These are phyloP conservation scores for Drosophila ironensis DNA, from an alignment of 1,140 invertebrate species.

Conservation along the genomic window DNA sequence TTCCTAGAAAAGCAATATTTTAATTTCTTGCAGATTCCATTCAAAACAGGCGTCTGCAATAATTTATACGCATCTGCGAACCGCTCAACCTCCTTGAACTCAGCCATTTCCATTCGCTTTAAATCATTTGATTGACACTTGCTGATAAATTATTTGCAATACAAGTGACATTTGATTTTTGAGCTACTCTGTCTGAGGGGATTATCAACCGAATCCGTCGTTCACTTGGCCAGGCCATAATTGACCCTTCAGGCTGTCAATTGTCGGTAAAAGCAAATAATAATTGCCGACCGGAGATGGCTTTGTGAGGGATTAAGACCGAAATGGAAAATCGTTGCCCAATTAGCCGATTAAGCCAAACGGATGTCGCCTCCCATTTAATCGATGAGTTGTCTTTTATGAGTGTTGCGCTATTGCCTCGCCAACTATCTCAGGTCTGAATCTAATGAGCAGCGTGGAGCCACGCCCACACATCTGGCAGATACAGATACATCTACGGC, in stretches of 20 bases:
- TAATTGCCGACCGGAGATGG: neutral
- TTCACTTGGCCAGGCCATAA: neutral
- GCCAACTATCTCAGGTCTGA: constrained; percentile 30
- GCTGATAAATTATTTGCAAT: neutral
- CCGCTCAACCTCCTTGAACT: no score
- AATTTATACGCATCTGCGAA: no score
- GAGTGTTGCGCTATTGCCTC: neutral
- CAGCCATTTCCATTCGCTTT: neutral
- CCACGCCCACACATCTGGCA: constrained; percentile 39
- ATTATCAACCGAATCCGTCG: no score
- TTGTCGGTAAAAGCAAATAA: neutral
- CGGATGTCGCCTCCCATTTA: constrained; percentile 17
- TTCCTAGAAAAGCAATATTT: neutral
- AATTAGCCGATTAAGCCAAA: constrained; percentile 10
- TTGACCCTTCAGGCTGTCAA: neutral
- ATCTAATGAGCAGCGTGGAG: constrained; percentile 43
- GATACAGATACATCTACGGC: constrained; percentile 28
- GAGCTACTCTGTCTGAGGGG: no score
- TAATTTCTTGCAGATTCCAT: neutral
- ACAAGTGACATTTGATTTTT: neutral
- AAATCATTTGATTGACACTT: neutral
- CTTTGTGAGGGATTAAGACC: no score
- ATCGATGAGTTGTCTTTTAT: constrained; percentile 37
- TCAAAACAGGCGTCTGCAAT: no score
- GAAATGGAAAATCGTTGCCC: neutral